Percentiles rank a stretch among this genome's conserved stretches.
These are phyloP conservation scores for Leucophenga montana DNA, from an alignment of 2,888 invertebrate genomes.

Conservation along the genomic window DNA sequence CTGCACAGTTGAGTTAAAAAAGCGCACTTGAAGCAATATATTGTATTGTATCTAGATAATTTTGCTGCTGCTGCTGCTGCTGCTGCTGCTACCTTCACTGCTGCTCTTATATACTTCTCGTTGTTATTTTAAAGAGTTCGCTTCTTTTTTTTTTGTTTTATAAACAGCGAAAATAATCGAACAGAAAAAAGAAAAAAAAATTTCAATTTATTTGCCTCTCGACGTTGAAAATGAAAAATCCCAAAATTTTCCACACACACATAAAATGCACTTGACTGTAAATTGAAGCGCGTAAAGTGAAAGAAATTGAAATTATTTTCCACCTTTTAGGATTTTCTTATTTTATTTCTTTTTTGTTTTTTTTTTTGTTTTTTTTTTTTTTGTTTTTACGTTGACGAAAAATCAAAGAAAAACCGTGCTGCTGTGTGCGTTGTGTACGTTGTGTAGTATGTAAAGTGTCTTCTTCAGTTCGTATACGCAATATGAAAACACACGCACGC, in stretches of 20 bases:
- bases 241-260: constrained; percentile 4
- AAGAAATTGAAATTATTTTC: constrained; percentile 13
- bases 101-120: background rate
- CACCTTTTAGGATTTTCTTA: background rate
- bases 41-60: too few species aligned
- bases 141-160: background rate
- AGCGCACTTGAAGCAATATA: too few species aligned
- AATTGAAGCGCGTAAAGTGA: constrained; percentile 2
- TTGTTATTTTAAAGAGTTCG: background rate
- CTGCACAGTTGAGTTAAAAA: too few species aligned
- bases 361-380: background rate
- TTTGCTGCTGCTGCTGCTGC: too few species aligned
- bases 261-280: constrained; percentile 22
- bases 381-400: constrained; percentile 13
- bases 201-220: constrained; percentile 3
- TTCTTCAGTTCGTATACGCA: background rate
- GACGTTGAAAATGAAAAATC: background rate
- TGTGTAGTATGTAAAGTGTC: constrained; percentile 18
- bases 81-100: too few species aligned
- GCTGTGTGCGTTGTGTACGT: background rate
- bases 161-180: background rate
- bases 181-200: background rate
- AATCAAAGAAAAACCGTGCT: constrained; percentile 21
- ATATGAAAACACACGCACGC: background rate
- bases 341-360: background rate